Base-by-base conservation (phyloP, 92 coral and sea anemone species). In the Metridium senile region DNA sequence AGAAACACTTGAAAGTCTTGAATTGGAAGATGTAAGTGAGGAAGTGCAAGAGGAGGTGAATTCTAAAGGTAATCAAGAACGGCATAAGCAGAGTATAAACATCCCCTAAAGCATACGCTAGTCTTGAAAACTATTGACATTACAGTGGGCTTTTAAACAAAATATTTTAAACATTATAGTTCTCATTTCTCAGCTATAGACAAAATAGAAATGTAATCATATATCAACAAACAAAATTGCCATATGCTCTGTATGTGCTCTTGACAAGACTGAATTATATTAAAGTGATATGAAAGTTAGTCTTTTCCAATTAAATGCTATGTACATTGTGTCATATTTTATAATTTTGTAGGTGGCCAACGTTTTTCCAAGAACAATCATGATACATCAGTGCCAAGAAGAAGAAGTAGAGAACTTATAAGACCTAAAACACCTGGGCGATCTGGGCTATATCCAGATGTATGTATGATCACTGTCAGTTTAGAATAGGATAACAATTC, bases 21-120 rank as follows among this genome's bases (percentile, higher is more conserved):
- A 86, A 70, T 56, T 86, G 34, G 90, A 86, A 71, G 90, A 86
- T 76, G 86, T 86, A 17, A 74, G 70, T 59, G 90, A 86, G 31
- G 86, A 81, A 65, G 83, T 81, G 9, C 45, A 30, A 32, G 90
- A 86, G 21, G 86, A 86, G 18, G 70, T 86, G 46, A 61, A 23
- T 80, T 45, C 43, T 54, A 86, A 82, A 74, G 34, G 85, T 59
- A n/a, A 59, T 56, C 72, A 75, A 45, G 2, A 39, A 51, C 26
- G 39, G 1, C 1, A 2, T n/a, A n/a, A n/a, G n/a, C n/a, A n/a
- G n/a, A n/a, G n/a, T n/a, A n/a, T n/a, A n/a, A n/a, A n/a, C n/a
- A n/a, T n/a, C n/a, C n/a, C n/a, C n/a, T n/a, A n/a, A n/a, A n/a
- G n/a, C n/a, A n/a, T n/a, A n/a, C n/a, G n/a, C n/a, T n/a, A n/a